phyloP scores from a whole-genome alignment of 1,140 invertebrate genomes.

The Rhopalosiphum maidis region DNA sequence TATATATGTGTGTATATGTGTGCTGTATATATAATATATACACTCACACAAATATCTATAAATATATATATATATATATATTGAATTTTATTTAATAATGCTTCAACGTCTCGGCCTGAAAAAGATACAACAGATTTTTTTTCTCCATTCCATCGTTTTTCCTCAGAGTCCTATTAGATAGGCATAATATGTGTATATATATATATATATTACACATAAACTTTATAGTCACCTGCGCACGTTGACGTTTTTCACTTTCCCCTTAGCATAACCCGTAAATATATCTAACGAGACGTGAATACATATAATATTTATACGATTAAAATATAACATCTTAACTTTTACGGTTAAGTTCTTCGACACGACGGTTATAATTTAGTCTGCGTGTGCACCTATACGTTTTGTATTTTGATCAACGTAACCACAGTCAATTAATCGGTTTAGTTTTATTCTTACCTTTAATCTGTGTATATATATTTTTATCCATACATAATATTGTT shows the following conservation, averaged over 20 bases:
- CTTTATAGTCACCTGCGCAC: not conserved
- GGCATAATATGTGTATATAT: not conserved
- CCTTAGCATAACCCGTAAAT: not conserved
- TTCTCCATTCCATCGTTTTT: not conserved
- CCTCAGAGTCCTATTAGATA: not conserved
- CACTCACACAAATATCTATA: not conserved
- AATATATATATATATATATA: not conserved
- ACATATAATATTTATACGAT: not conserved
- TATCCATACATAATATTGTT: not conserved
- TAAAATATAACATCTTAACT: constrained; percentile 24
- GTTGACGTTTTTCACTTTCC: not conserved
- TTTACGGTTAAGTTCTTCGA: not conserved
- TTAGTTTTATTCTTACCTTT: not conserved
- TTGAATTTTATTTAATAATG: constrained; percentile 21
- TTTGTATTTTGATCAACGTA: not conserved
- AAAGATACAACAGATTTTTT: constrained; percentile 6
- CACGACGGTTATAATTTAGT: not conserved
- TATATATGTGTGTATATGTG: constrained; percentile 18
- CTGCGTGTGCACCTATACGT: not conserved
- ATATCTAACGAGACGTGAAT: not conserved
- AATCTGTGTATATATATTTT: not conserved
- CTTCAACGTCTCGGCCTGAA: not conserved
- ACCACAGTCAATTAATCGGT: not conserved
- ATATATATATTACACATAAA: not conserved
- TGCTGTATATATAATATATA: not conserved